Evolutionary conservation across 2,797 vertebrate species (phyloP), one percentile per base, ranked within the genome.

Genomic region (Loriculus beryllinus): DNA sequence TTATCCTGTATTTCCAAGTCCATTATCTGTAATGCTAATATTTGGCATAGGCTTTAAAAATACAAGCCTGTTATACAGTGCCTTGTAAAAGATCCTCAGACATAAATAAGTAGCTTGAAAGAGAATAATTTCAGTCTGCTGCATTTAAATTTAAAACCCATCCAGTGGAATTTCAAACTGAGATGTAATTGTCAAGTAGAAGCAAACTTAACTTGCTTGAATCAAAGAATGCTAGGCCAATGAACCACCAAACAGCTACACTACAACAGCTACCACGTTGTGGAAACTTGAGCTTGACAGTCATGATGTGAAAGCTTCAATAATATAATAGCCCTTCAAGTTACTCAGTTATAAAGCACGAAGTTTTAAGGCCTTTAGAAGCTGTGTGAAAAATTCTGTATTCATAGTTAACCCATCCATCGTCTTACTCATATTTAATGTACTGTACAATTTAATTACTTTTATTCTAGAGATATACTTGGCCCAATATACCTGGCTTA

Each of bases 401-500:
- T 40, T 56, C 12, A 8, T 11, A 45, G 19, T 77, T 89, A 84
- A 67, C 12, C 10, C 4, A n/a, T 69, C 20, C 4, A 40, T 72
- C 42, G 54, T 75, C 59, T 72, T 52, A 49, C 6, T 82, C 1
- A 7, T n/a, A 54, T 76, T 71, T 69, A 85, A 59, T 5, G 4
- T 4, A 11, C 29, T 16, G 11, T 33, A 8, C 70, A 92, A 82
- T 49, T 52, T 79, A 72, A 54, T 85, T 80, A 18, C 8, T 65
- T 75, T 84, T 77, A 70, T 33, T 87, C 25, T 76, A 60, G 43
- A 59, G 88, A 48, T 45, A 39, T 3, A 7, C 13, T 82, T 77
- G 7, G 6, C 1, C 10, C 4, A 42, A 14, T 33, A 76, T 22
- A 29, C 1, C 2, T 51, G 4, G 2, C 40, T 71, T 43, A 56